Evolutionary conservation across 2,797 vertebrate genomes (phyloP), one percentile per base, ranked within the genome.

Genomic region (Sebastiscus albofasciatus): DNA sequence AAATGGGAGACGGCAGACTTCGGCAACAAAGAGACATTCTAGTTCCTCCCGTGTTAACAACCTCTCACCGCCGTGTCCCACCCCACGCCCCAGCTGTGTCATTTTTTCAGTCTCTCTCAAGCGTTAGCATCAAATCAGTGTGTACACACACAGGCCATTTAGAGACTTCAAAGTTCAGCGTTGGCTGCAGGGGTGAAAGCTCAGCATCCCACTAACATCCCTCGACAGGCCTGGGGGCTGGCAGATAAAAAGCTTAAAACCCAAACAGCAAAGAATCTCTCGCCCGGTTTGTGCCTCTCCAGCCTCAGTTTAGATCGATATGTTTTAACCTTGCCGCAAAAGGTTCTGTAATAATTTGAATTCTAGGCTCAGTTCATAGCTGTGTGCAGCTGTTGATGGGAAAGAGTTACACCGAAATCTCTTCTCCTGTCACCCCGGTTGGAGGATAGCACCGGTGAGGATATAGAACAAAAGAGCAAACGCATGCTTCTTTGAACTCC

Each of bases 161-260:
- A 90, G 72, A 94, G 91, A 95, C 93, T 94, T 96, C 91, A 95
- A 95, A 95, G 94, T 93, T 94, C 85, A 88, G 77, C 56, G 26
- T 27, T 80, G 90, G 90, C 93, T 94, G 85, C 83, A 88, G 91
- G 90, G 90, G 90, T 92, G 90, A 91, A 90, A 93, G 90, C 92
- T 93, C 90, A 94, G 87, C 92, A 92, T 92, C 90, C 90, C 91
- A 65, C 91, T 87, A 91, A 92, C 90, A 90, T 92, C 90, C 90
- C 90, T 81, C 72, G 61, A 92, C 90, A 91, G 84, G 92, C 94
- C 94, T 94, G 89, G 83, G 93, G 93, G 91, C 80, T 69, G 75
- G 54, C 76, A 92, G 94, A 96, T 95, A 95, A 96, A 95, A 94
- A 93, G 94, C 92, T 91, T 94, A 93, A 90, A 68, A 90, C 90